Evolutionary conservation across 2,113 vertebrate species (phyloP).

Genomic region (Cyphomyrus discorhynchus): DNA sequence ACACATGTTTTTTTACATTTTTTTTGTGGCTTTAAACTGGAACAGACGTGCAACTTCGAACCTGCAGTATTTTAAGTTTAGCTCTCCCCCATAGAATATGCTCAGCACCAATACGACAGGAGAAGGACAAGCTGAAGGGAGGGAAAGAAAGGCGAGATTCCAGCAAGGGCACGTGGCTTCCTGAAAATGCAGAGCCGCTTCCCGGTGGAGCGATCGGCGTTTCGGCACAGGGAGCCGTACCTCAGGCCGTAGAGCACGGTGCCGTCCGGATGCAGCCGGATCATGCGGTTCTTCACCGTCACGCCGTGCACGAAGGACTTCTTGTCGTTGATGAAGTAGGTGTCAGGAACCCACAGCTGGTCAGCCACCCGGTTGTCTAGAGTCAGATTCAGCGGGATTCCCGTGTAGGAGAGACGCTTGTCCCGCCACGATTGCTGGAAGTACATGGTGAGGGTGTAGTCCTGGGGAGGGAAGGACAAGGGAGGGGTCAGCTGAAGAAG

Average conservation of each 20-base stretch:
- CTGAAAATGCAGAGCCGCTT: not conserved
- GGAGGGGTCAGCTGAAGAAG: conserved; percentile 5
- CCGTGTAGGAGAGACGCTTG: conserved; percentile 73
- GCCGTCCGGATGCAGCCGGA: conserved; percentile 71
- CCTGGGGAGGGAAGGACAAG: conserved; percentile 47
- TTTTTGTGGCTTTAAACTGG: not conserved
- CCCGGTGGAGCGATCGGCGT: not conserved
- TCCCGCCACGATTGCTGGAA: conserved; percentile 76
- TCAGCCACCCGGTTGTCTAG: conserved; percentile 22
- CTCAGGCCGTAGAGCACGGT: conserved; percentile 72
- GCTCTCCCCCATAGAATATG: not conserved
- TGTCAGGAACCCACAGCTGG: conserved; percentile 53
- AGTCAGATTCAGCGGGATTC: conserved; percentile 45
- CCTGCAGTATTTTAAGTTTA: not conserved
- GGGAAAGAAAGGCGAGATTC: not conserved
- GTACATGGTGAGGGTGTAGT: conserved; percentile 74
- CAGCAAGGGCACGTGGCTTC: not conserved
- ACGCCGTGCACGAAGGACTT: conserved; percentile 49
- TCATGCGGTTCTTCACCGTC: conserved; percentile 75
- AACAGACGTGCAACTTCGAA: not conserved
- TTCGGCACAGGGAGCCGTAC: conserved; percentile 40
- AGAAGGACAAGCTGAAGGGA: not conserved
- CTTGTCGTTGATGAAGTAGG: conserved; percentile 76
- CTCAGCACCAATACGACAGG: not conserved
- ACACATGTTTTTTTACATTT: not conserved